Evolutionary conservation across 2,113 vertebrate genomes (phyloP), one percentile per base, ranked within the genome.

Genomic region (Cettia cetti): DNA sequence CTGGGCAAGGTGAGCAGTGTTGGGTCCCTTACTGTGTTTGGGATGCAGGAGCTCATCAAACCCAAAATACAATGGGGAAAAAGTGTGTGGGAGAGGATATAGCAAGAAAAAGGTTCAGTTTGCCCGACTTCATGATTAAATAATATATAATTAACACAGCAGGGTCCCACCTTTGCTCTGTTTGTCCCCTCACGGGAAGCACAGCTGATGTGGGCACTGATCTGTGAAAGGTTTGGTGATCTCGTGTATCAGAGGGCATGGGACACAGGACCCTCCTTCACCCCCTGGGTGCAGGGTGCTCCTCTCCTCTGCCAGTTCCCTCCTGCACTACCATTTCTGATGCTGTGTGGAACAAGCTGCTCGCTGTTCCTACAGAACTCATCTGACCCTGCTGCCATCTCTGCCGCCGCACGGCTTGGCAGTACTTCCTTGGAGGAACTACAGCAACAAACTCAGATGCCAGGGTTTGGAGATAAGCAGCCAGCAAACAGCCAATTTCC

Each of bases 371-470:
- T 44, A 35, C 87, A 76, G 70, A 90, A 90, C 75, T 86, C 82
- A 2, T 69, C 82, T 90, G 92, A 96, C 94, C 93, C 93, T 81
- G 75, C 4, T 74, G 90, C 95, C 2, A 3, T 40, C 76, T 35
- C 85, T 60, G 87, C 90, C 9, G 8, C 87, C 11, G 64, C 93
- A 88, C 90, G 24, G 54, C 74, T 93, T 94, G 90, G 93, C 93
- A 89, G 35, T 40, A 49, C 94, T 90, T 83, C 90, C 76, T 94
- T 64, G 90, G 82, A 96, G 76, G 60, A 96, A 86, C 92, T 90
- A 96, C 93, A 93, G 90, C 90, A 96, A 92, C 90, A 93, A 96
- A 96, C 90, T 96, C 94, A 27, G 84, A 91, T 90, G 93, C 94
- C 90, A 95, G 68, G 80, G 82, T 65, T 88, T 75, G 87, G 85